A percentile compares a stretch with the other conserved stretches of the same genome.
Evolutionary conservation across 2,888 invertebrate genomes (phyloP).

Genomic region (Macrosiphum euphorbiae): DNA sequence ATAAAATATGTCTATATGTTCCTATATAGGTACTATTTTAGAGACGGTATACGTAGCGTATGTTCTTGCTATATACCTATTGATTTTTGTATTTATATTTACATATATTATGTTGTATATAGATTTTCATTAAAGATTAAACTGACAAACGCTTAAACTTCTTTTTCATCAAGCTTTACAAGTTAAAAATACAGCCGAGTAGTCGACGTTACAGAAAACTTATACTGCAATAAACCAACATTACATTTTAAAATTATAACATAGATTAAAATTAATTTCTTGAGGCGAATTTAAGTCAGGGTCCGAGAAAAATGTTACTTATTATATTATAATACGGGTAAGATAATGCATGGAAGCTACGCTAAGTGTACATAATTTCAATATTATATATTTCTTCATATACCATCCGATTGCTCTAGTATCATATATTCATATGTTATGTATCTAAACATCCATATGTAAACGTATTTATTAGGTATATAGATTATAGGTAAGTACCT

Average conservation of each 20-base stretch:
- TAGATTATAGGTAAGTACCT: not conserved
- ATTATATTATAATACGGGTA: not conserved
- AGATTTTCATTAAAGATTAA: not conserved
- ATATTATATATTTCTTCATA: not conserved
- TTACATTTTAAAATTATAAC: not conserved
- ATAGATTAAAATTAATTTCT: not conserved
- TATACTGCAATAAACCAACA: not conserved
- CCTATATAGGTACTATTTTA: not conserved
- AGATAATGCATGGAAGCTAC: not conserved
- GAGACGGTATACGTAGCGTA: not conserved
- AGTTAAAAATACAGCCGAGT: not conserved
- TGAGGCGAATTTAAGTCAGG: not conserved
- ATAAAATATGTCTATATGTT: not conserved
- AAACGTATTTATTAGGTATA: not conserved
- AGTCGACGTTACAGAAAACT: not conserved
- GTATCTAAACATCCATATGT: too few species aligned
- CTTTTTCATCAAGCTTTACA: not conserved
- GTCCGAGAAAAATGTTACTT: not conserved
- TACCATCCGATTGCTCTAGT: not conserved
- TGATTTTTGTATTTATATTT: not conserved
- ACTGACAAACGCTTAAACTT: not conserved
- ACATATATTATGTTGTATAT: not conserved
- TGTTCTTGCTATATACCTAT: not conserved
- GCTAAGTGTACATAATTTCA: not conserved
- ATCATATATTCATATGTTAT: too few species aligned